These are phyloP conservation scores for Sepioteuthis lessoniana DNA, from an alignment of 2,888 invertebrate species.

Conservation along the genomic window DNA sequence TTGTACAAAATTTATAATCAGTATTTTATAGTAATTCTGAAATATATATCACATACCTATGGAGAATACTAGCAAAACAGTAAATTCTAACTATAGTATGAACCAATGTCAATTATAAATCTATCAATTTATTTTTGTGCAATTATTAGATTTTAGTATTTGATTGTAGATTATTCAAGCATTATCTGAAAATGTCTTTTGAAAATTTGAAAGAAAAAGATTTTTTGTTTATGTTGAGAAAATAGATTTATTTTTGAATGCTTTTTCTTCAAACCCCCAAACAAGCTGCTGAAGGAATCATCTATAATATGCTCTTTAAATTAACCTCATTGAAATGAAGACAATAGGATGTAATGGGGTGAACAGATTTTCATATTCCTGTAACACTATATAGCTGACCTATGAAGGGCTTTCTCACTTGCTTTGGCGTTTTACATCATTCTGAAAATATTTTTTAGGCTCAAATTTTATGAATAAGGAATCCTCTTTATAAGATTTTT, in stretches of 20 bases:
- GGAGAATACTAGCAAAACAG: too few species aligned
- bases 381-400: not conserved
- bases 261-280: not conserved
- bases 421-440: not conserved
- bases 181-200: not conserved
- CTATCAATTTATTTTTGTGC: not conserved
- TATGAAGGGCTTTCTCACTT: not conserved
- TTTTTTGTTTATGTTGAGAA: not conserved
- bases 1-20: too few species aligned
- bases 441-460: not conserved
- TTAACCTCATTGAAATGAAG: conserved; percentile 21
- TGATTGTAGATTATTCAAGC: too few species aligned
- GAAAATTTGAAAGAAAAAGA: not conserved
- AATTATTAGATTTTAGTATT: too few species aligned
- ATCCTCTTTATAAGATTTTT: not conserved
- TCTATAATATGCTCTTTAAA: not conserved
- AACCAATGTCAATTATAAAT: too few species aligned
- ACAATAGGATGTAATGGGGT: not conserved
- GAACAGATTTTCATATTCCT: not conserved
- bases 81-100: too few species aligned
- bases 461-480: not conserved
- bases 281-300: not conserved
- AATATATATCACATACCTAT: too few species aligned
- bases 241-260: not conserved
- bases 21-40: too few species aligned